phyloP scores from a whole-genome alignment of 2,888 invertebrate species.

The Nomada goodeniana region DNA sequence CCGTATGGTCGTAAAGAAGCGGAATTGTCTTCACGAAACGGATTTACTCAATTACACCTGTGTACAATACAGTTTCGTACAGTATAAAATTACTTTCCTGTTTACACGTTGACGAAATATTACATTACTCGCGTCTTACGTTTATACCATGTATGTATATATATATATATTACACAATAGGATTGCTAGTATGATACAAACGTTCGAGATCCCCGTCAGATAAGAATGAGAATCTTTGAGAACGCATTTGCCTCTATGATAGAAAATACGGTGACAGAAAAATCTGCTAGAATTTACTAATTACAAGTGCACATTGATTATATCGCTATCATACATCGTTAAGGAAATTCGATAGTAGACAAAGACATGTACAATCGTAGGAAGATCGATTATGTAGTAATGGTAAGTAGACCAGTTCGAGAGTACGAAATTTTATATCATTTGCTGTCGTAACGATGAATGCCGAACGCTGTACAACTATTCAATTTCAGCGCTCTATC shows the following conservation, averaged over 20 bases:
- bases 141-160: slow-evolving; percentile 25
- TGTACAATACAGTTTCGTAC: slow-evolving; percentile 41
- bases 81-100: slow-evolving; percentile 71
- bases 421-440: neutral
- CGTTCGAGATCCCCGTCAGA: neutral
- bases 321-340: slow-evolving; percentile 27
- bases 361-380: slow-evolving; percentile 32
- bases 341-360: slow-evolving; percentile 31
- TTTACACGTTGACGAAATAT: slow-evolving; percentile 49
- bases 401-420: slow-evolving; percentile 47
- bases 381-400: slow-evolving; percentile 28
- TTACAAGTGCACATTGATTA: slow-evolving; percentile 42
- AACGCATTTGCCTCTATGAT: slow-evolving; percentile 16
- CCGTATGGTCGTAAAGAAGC: neutral
- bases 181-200: slow-evolving; percentile 55
- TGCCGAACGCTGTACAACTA: neutral
- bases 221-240: slow-evolving; percentile 1
- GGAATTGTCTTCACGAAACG: slow-evolving; percentile 31
- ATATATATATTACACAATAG: slow-evolving; percentile 40
- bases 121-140: slow-evolving; percentile 45
- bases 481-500: slow-evolving; percentile 17
- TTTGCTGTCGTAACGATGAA: neutral
- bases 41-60: slow-evolving; percentile 22
- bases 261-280: slow-evolving; percentile 34
- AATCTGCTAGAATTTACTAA: slow-evolving; percentile 27